Base-by-base conservation (phyloP, 2,113 vertebrate genomes). In the Ascaphus truei region DNA sequence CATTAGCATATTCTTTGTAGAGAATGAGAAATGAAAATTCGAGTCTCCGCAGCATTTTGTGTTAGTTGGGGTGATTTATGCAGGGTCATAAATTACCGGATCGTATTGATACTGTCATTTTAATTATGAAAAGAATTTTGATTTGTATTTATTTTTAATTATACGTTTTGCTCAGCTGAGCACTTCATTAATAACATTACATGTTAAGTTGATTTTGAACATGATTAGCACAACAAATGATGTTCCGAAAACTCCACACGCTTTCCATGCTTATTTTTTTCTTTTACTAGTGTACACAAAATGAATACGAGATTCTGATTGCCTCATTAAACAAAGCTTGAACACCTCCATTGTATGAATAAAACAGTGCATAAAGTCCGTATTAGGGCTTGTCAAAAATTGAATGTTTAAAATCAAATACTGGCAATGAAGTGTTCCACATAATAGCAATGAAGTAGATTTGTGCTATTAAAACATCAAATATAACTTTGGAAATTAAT, bases 111-210 rank as follows among this genome's bases (percentile, higher is more conserved):
- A 51, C 36, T 77, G 61, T 65, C 51, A 68, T 72, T 84, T 68
- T 83, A 39, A 79, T 73, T 79, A 68, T 37, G 73, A 73, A 75
- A 74, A 77, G 18, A 75, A 76, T 73, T 73, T 77, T 64, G 26
- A 66, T 80, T 82, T 78, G 3, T 77, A 75, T 81, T 85, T 84
- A 72, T 68, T 86, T 85, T 87, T 85, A 85, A 86, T 85, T 80
- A 80, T 34, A 72, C 64, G 68, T 80, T 86, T 85, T 84, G 75
- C 73, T 85, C 55, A 80, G 7, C 72, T 59, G 63, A 86, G 55
- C 58, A 71, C 73, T 73, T 83, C 62, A 77, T 80, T 85, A 82
- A 77, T 79, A 80, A 47, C 43, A 71, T 68, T 79, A 52, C 43
- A 71, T 71, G 1, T 75, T 71, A 82, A 62, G 30, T 4, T 59